These are phyloP conservation scores for Rhingia campestris DNA, from an alignment of 2,888 invertebrate species.

Conservation along the genomic window DNA sequence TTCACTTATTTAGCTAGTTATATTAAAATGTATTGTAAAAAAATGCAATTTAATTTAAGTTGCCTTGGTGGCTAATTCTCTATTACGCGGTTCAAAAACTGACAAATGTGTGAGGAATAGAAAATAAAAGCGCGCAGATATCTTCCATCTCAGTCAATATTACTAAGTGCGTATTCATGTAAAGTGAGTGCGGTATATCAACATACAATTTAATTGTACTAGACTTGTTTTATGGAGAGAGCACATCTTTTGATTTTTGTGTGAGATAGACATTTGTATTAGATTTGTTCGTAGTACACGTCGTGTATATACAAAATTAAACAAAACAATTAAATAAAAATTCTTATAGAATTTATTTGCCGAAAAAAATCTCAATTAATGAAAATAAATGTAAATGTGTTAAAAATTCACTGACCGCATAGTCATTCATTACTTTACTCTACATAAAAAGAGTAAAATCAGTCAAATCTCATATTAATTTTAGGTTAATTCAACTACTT, in stretches of 20 bases:
- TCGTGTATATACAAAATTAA: no score
- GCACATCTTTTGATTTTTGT: background rate
- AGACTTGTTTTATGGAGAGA: background rate
- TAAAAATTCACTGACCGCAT: no score
- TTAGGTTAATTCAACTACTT: no score
- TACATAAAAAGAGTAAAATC: no score
- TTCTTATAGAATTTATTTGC: no score
- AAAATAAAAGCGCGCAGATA: conserved; percentile 53
- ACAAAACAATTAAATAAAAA: no score
- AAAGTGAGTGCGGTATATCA: background rate
- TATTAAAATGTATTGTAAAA: background rate
- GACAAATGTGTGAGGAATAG: conserved; percentile 29
- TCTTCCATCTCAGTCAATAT: conserved; percentile 15
- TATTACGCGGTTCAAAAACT: conserved; percentile 44
- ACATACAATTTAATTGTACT: background rate
- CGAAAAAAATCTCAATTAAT: no score
- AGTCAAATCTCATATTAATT: no score
- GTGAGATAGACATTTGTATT: no score
- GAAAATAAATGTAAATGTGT: no score
- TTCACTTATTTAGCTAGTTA: conserved; percentile 4
- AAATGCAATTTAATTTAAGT: background rate
- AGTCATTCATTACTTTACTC: no score
- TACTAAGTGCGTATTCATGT: background rate
- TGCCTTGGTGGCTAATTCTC: conserved; percentile 40
- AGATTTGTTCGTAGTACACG: no score